These are phyloP conservation scores for Hippocampus abdominalis DNA, from an alignment of 2,113 vertebrate species.

Conservation along the genomic window DNA sequence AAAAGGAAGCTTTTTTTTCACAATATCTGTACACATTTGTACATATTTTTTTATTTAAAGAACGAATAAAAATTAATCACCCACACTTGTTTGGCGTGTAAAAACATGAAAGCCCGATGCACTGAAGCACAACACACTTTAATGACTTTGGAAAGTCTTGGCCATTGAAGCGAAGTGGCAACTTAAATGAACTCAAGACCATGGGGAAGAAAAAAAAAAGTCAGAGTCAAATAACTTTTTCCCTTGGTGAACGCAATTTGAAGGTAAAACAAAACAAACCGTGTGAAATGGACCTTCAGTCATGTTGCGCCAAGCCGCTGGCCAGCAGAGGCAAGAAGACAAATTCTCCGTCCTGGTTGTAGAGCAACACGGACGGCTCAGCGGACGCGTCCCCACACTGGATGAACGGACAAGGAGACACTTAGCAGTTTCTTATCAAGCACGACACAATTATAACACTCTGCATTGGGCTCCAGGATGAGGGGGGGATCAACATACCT, in stretches of 20 bases:
- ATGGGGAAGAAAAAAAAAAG: neutral
- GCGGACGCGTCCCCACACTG: conserved; percentile 70
- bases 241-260: neutral
- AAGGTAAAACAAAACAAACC: neutral
- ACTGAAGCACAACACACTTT: neutral
- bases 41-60: neutral
- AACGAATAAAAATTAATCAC: neutral
- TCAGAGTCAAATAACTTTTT: neutral
- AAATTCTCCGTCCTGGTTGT: conserved; percentile 62
- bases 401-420: neutral
- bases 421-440: neutral
- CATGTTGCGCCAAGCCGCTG: conserved; percentile 79
- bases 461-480: too few relatives aligned
- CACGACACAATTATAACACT: neutral
- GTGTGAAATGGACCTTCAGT: conserved; percentile 32
- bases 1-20: neutral
- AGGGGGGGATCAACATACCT: too few relatives aligned
- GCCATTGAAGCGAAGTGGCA: neutral
- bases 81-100: neutral
- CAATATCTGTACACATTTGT: neutral
- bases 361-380: conserved; percentile 76
- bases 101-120: neutral
- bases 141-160: neutral
- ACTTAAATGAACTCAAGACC: neutral
- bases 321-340: conserved; percentile 80